A percentile compares a stretch with the other conserved stretches of the same genome.
Conservation (phyloP, 2,113 vertebrate genomes). For the Strix aluco region DNA sequence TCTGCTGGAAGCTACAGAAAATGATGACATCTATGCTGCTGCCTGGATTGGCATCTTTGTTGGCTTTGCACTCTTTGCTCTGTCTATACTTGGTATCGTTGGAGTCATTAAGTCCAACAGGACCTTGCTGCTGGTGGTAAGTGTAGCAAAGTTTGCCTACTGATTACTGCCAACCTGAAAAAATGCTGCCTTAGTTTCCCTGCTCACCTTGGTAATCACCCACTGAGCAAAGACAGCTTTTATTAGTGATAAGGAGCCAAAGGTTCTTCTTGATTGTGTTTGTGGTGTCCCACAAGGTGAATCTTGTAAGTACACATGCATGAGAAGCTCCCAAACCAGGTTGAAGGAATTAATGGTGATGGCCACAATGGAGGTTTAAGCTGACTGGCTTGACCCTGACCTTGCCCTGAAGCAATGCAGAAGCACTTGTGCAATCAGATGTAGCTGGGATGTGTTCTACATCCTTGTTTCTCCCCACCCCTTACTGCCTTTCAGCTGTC, state of each 20-base stretch:
- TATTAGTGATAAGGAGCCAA: neutral
- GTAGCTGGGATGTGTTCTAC: neutral
- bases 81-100: slow-evolving; percentile 75
- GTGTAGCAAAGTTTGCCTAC: neutral
- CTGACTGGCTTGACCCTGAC: neutral
- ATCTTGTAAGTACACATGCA: neutral
- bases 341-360: neutral
- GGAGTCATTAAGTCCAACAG: slow-evolving; percentile 73
- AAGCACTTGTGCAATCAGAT: slow-evolving; percentile 14
- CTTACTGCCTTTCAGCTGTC: slow-evolving; percentile 40
- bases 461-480: slow-evolving; percentile 9
- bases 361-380: neutral
- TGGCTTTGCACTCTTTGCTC: slow-evolving; percentile 77
- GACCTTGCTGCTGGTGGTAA: slow-evolving; percentile 77
- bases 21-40: slow-evolving; percentile 71
- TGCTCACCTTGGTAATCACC: neutral
- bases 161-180: neutral
- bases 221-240: neutral
- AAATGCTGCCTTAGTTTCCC: neutral
- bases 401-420: neutral
- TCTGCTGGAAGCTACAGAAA: slow-evolving; percentile 74
- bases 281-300: neutral
- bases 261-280: neutral
- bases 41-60: slow-evolving; percentile 85
- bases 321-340: rapidly evolving